Evolutionary conservation across 1,140 invertebrate genomes (phyloP).

Genomic region (Scaptomyza montana): DNA sequence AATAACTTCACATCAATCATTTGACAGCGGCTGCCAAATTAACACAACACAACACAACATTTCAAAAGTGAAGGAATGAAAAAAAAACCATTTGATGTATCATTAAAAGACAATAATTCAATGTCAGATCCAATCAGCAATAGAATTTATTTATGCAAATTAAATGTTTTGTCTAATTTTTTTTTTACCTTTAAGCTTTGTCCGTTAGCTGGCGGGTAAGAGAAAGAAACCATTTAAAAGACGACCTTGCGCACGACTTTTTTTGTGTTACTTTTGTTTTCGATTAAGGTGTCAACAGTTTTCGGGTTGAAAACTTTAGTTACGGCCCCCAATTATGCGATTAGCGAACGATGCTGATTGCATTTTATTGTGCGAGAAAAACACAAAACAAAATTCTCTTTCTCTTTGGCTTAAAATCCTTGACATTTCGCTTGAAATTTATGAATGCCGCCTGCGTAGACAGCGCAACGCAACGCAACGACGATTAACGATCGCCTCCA

Average conservation of each 20-base stretch:
- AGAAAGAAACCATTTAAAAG: constrained; percentile 33
- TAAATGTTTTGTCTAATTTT: constrained; percentile 26
- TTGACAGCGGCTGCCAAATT: constrained; percentile 51
- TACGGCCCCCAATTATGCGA: constrained; percentile 43
- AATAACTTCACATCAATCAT: constrained; percentile 64
- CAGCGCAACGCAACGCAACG: constrained; percentile 5
- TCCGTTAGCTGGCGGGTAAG: constrained; percentile 10
- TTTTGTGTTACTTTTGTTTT: constrained; percentile 13
- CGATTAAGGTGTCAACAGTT: constrained; percentile 73
- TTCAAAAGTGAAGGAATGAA: constrained; percentile 23
- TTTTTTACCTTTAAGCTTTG: constrained; percentile 4
- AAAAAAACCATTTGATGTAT: constrained; percentile 53
- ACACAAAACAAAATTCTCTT: constrained; percentile 33
- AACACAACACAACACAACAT: constrained; percentile 36
- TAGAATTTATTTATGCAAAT: constrained; percentile 71
- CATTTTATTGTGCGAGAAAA: constrained; percentile 37
- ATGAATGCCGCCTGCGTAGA: constrained; percentile 54
- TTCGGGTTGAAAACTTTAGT: constrained; percentile 21
- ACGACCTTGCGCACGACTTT: constrained; percentile 43
- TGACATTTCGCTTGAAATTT: constrained; percentile 71
- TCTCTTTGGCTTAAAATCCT: constrained; percentile 58
- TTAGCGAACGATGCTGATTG: constrained; percentile 58
- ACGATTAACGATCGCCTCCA: constrained; percentile 46
- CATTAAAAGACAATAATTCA: constrained; percentile 74
- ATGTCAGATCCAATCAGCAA: constrained; percentile 65